Evolutionary conservation across 2,113 vertebrate genomes (phyloP), one percentile per base, ranked within the genome.

Genomic region (Myodes glareolus): DNA sequence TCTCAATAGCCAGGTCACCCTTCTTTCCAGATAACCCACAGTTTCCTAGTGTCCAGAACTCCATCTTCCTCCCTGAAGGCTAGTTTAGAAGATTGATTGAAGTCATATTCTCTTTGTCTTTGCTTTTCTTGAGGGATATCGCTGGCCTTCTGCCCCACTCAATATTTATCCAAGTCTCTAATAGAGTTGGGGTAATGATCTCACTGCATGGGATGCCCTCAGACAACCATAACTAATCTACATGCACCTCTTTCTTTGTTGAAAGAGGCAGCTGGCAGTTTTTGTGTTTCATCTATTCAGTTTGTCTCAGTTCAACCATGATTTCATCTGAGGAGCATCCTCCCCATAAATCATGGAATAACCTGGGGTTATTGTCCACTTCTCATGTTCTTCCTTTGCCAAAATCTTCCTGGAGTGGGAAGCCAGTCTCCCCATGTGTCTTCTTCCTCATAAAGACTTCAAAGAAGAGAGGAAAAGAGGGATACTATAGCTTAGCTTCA

Each of bases 381-480:
- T 90, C 42, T 88, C 47, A 58, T 72, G 50, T 9, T 9, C 6
- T 9, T 92, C 36, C 19, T 92, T 94, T 96, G 50, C 25, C 14
- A 36, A 94, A 93, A 90, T 1, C 42, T 47, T 90, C 50, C 47
- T 84, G 70, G 36, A 91, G 29, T 75, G 67, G 61, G 67, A 95
- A 88, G 13, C 31, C 55, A 85, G 68, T 67, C 7, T 17, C 19
- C 1, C 1, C 17, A 16, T 88, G 77, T 90, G 65, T 70, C 92
- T 33, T 25, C 14, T 76, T 88, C 39, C 31, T 39, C 14, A 73
- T 39, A 67, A 94, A 97, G 67, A 97, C 58, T 5, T 14, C 80
- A 67, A 93, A 95, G 67, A 94, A 97, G 52, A 94, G 25, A 94
- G 13, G 23, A 88, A 55, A 93, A 39, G 39, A 94, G 23, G 88